phyloP scores from a whole-genome alignment of 2,113 vertebrate species.

The Chaenocephalus aceratus region DNA sequence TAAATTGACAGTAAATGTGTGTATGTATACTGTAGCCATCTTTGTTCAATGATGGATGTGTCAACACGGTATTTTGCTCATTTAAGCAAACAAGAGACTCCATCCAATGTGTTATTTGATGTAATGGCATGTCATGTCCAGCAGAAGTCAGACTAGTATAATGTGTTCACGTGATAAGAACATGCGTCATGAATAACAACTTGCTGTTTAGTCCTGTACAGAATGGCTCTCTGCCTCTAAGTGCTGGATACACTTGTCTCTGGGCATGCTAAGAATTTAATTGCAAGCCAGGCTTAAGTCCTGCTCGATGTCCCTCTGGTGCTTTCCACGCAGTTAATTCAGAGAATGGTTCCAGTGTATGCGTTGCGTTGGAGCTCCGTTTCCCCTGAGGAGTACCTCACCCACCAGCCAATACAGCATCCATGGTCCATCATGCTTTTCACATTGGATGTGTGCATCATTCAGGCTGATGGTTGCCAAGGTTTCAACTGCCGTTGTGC shows the following conservation, averaged over 20 bases:
- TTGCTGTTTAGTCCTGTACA: constrained; percentile 16
- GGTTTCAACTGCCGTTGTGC: constrained; percentile 11
- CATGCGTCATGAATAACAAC: constrained; percentile 6
- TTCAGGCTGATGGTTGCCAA: constrained; percentile 24
- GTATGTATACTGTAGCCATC: neutral
- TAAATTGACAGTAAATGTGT: neutral
- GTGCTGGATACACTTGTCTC: constrained; percentile 19
- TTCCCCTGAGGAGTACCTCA: constrained; percentile 54
- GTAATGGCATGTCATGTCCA: constrained; percentile 75
- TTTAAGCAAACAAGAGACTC: accelerated
- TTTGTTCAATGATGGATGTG: neutral
- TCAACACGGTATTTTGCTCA: neutral
- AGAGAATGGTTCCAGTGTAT: constrained; percentile 45
- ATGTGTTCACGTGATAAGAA: constrained; percentile 29
- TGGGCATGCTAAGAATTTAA: constrained; percentile 25
- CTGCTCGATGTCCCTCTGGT: constrained; percentile 48
- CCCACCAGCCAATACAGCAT: constrained; percentile 44
- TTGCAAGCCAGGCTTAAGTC: constrained; percentile 44
- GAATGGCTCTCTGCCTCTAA: neutral
- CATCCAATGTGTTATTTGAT: constrained; percentile 13
- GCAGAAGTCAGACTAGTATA: constrained; percentile 78
- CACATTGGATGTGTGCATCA: constrained; percentile 33
- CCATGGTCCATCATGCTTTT: constrained; percentile 64
- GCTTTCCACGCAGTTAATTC: constrained; percentile 62
- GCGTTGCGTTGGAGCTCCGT: constrained; percentile 31